Base-by-base conservation (phyloP, 2,113 vertebrate species). In the Sakesphorus luctuosus region DNA sequence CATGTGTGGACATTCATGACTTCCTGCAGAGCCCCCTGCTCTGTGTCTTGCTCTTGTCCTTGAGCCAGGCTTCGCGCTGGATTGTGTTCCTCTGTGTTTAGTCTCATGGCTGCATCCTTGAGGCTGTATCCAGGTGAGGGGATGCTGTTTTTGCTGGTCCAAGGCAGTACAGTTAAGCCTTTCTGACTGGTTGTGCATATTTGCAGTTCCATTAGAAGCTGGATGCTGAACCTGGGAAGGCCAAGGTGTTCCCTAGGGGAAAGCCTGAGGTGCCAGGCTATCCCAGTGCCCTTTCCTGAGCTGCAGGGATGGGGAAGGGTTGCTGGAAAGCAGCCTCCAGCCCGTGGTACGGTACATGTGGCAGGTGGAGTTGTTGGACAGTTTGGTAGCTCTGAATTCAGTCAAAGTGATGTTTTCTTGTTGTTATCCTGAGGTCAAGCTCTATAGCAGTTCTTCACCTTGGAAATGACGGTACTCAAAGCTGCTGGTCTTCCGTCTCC, bases 1-100 rank as follows among this genome's bases (percentile, higher is more conserved):
- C 24, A 0, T 18, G 15, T 1, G 4, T 63, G 2, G 49, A 31
- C 25, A 58, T 47, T 14, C 7, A 1, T 2, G 1, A 36, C 44
- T 85, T 87, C 18, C 24, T 6, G 2, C 28, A 59, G 35, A 65
- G 19, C 9, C 31, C n/a, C 3, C 33, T 1, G 0, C 14, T 44
- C 1, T 0, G 20, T 90, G 74, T 69, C 59, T 61, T 81, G 35
- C 25, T 75, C 33, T 88, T 58, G 20, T 49, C 8, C 50, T 58
- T 26, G 36, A 46, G 35, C 84, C 53, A 58, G 49, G 74, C 91
- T 75, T 96, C 63, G 40, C 0, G 10, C 80, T 38, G 44, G 59
- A 61, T 35, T 67, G 21, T 2, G 4, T 83, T 82, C 36, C 46
- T 79, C 38, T 2, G 0, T 1, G 4, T 21, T 47, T 46, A 7